Base-by-base conservation (phyloP, 2,797 vertebrate genomes). In the Amazonetta brasiliensis region DNA sequence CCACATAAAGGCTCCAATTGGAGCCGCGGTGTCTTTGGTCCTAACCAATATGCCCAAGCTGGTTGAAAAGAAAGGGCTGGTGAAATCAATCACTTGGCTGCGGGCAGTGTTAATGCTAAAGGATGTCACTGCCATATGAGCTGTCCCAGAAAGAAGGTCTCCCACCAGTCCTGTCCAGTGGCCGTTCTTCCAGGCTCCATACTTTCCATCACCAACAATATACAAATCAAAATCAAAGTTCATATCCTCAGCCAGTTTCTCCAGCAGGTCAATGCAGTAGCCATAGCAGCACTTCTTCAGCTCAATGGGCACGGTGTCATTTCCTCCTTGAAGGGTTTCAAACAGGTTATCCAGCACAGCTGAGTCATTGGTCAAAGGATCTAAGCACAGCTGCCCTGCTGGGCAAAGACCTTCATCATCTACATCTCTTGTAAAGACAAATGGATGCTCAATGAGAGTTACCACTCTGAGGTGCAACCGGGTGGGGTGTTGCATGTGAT, bases 1-100 rank as follows among this genome's bases (percentile, higher is more conserved):
- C 99, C 99, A 99, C 99, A 99, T 99, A 98, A 99, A 99, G 95
- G 99, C 99, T 73, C 99, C 99, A 55, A 99, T 99, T 82, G 99
- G 99, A 89, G 99, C 99, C 7, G 99, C 99, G 14, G 99, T 99
- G 97, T 99, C 99, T 72, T 98, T 98, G 72, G 99, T 99, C 82
- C 99, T 99, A 88, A 99, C 99, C 97, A 99, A 98, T 93, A 99
- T 99, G 77, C 99, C 99, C 97, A 99, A 95, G 96, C 99, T 99
- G 89, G 99, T 99, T 85, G 99, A 99, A 98, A 99, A 99, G 97
- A 99, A 99, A 22, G 99, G 99, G 26, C 99, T 99, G 74, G 99
- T 99, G 97, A 99, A 99, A 97, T 99, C 99, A 81, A 99, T 99
- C 87, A 99, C 99, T 96, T 99, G 99, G 97, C 99, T 99, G 71